These are phyloP conservation scores for Megaptera novaeangliae DNA, from an alignment of 2,113 vertebrate species.

Conservation along the genomic window DNA sequence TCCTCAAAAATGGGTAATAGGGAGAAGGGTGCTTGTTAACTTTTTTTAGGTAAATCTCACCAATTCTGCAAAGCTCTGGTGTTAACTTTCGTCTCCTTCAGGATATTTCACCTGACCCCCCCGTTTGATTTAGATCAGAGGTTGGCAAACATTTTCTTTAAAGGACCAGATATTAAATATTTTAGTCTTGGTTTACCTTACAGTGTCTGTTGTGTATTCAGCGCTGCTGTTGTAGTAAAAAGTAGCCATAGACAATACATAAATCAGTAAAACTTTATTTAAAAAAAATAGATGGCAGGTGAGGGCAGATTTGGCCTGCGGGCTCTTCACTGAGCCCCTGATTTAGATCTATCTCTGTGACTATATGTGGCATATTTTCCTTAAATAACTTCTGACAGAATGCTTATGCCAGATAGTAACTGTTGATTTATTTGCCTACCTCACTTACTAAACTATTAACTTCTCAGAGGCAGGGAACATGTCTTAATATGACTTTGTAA, in stretches of 20 bases:
- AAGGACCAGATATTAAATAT: background rate
- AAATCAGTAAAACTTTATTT: background rate
- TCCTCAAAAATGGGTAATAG: background rate
- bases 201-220: background rate
- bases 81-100: background rate
- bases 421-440: background rate
- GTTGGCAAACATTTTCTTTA: background rate
- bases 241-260: background rate
- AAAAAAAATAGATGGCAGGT: background rate
- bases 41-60: background rate
- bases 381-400: background rate
- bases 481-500: background rate
- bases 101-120: background rate
- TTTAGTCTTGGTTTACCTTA: background rate
- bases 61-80: background rate
- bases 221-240: background rate
- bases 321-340: background rate
- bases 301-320: background rate
- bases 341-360: background rate
- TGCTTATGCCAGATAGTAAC: background rate
- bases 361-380: background rate
- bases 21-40: background rate
- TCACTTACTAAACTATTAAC: background rate
- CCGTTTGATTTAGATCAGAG: background rate
- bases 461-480: background rate